Base-by-base conservation (phyloP, 2,113 vertebrate species). In the Anoura caudifer region DNA sequence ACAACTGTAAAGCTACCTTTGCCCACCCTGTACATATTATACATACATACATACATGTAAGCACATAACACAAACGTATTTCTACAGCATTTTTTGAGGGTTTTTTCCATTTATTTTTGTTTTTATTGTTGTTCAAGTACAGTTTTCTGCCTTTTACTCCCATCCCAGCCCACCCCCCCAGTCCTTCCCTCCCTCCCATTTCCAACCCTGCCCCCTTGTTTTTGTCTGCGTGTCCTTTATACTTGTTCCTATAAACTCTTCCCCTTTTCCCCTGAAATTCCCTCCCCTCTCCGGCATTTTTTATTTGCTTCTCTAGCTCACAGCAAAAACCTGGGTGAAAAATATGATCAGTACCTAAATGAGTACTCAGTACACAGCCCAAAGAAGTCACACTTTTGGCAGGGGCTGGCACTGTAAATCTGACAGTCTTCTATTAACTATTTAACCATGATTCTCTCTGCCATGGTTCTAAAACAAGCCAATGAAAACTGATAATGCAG, bases 381-480 rank as follows among this genome's bases (percentile, higher is more conserved):
- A 47, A 0, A 14, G 56, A 86, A 93, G n/a, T 14, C 0, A 72
- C 79, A 24, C 93, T 2, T 90, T 94, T 87, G 73, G 13, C 54
- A 91, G 54, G 61, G 41, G 13, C 33, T 91, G 47, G 31, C 90
- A 87, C 54, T 88, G 13, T 90, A 95, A 79, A 85, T 92, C 47
- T 86, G 72, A 67, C 54, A 56, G 56, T 87, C 65, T 96, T 82
- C 84, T 96, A 52, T 93, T 91, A 92, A 83, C 92, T 52, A 95
- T 90, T 93, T 91, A 84, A 83, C 90, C 52, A 70, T 84, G 83
- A 77, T 82, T 87, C 65, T 86, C 36, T 96, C 36, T 65, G 76
- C 69, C 14, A 36, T 31, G 28, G 80, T 94, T 85, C 86, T 70
- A 89, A 89, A 95, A 90, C 70, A 86, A 97, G 69, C 91, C 47